A percentile compares a stretch with the other conserved stretches of the same genome.
Evolutionary conservation across 64 coral and sea anemone species (phyloP).

Genomic region (Montipora efflorescens): DNA sequence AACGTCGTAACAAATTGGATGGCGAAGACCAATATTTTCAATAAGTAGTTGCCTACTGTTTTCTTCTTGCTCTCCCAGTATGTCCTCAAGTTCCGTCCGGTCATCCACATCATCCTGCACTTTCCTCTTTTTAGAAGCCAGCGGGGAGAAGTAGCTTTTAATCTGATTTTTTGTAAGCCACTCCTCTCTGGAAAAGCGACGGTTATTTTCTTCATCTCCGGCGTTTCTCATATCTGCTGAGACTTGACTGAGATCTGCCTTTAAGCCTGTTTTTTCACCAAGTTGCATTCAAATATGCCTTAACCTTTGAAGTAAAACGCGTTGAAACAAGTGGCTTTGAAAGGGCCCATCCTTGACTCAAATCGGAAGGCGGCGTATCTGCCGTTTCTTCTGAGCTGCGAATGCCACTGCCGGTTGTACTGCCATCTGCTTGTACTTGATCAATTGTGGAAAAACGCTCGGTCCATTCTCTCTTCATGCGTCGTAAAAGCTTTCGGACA

Average conservation of each 20-base stretch:
- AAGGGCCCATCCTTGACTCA: constrained; percentile 6
- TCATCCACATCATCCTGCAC: not conserved
- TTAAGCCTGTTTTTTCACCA: constrained; percentile 10
- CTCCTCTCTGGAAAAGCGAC: constrained; percentile 34
- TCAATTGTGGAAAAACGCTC: not conserved
- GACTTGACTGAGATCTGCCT: constrained; percentile 21
- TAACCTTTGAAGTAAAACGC: constrained; percentile 10
- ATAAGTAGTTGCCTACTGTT: constrained; percentile 9
- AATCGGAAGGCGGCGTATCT: constrained; percentile 1
- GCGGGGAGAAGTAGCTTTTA: not conserved
- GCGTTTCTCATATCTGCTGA: constrained; percentile 22
- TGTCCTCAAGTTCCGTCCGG: constrained; percentile 23
- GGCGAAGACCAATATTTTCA: constrained; percentile 36
- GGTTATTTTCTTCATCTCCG: not conserved
- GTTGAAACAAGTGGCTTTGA: not conserved
- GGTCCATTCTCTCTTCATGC: not conserved
- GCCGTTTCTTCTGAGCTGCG: not conserved
- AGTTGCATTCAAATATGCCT: constrained; percentile 18
- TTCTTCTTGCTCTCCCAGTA: constrained; percentile 10
- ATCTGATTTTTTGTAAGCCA: constrained; percentile 11
- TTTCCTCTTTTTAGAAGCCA: constrained; percentile 1
- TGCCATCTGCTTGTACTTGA: not conserved
- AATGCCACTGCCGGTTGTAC: no score
- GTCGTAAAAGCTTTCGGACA: not conserved
- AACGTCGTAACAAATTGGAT: constrained; percentile 52